Percentiles rank a stretch among this genome's conserved stretches.
Conservation (phyloP, 2,113 vertebrate genomes). For the Macquaria australasica region DNA sequence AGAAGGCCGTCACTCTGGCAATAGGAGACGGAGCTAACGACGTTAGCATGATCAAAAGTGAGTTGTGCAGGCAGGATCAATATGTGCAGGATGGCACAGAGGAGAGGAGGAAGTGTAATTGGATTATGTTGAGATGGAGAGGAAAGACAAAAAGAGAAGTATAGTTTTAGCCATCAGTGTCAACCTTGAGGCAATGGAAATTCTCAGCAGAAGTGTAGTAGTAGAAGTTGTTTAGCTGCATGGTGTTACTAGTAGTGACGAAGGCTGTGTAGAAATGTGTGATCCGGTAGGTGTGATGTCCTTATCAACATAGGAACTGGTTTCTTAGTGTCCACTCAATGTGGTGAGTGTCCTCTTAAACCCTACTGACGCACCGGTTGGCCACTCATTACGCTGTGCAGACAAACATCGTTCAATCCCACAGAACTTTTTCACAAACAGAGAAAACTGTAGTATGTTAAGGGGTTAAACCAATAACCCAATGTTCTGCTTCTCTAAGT, state of each 20-base stretch:
- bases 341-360: background rate
- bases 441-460: background rate
- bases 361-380: background rate
- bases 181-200: conserved; percentile 31
- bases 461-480: background rate
- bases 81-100: background rate
- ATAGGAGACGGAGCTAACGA: conserved; percentile 96
- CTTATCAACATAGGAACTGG: conserved; percentile 10
- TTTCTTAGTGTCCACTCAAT: conserved; percentile 6
- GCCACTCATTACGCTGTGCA: background rate
- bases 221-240: conserved; percentile 39
- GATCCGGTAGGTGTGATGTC: conserved; percentile 36
- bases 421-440: background rate
- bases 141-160: conserved; percentile 45
- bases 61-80: conserved; percentile 58
- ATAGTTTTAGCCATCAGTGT: background rate
- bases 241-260: conserved; percentile 2
- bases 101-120: conserved; percentile 8
- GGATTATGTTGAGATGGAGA: background rate
- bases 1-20: conserved; percentile 94
- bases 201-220: conserved; percentile 38
- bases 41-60: conserved; percentile 98
- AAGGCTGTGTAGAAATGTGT: conserved; percentile 49
- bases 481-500: conserved; percentile 8
- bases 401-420: background rate